These are phyloP conservation scores for Calliopsis andreniformis DNA, from an alignment of 1,140 invertebrate species.

Conservation along the genomic window DNA sequence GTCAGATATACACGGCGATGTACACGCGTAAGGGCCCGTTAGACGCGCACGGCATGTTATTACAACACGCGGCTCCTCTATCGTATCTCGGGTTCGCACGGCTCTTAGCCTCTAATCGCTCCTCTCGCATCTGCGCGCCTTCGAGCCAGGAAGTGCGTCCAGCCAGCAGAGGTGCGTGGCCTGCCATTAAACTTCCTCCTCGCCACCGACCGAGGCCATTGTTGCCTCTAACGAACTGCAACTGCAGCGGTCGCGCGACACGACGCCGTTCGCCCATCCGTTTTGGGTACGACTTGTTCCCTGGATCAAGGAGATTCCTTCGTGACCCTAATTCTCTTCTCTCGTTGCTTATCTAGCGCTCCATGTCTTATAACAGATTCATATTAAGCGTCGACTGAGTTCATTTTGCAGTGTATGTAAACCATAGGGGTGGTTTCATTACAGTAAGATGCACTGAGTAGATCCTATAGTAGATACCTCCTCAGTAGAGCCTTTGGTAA, in stretches of 20 bases:
- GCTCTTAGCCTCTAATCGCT: slow-evolving; percentile 58
- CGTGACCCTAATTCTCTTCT: no score
- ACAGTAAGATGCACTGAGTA: no score
- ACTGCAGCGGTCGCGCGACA: not conserved
- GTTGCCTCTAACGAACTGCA: not conserved
- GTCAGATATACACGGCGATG: slow-evolving; percentile 30
- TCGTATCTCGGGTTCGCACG: slow-evolving; percentile 58
- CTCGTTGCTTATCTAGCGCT: not conserved
- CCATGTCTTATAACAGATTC: no score
- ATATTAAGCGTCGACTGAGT: no score
- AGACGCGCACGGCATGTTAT: slow-evolving; percentile 63
- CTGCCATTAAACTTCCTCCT: slow-evolving; percentile 1
- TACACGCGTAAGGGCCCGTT: slow-evolving; percentile 50
- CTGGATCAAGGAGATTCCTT: no score
- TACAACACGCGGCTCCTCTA: slow-evolving; percentile 56
- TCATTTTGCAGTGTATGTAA: no score
- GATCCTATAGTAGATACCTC: no score
- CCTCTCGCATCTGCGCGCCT: slow-evolving; percentile 33
- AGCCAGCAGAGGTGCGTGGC: not conserved
- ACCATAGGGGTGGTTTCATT: no score
- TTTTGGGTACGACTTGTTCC: no score
- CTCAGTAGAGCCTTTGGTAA: no score
- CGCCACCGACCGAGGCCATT: not conserved
- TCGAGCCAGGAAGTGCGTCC: slow-evolving; percentile 17
- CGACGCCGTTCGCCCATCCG: no score